Percentiles rank a stretch among this genome's conserved stretches.
phyloP scores from a whole-genome alignment of 1,140 invertebrate species.

The Agrypnia vestita region DNA sequence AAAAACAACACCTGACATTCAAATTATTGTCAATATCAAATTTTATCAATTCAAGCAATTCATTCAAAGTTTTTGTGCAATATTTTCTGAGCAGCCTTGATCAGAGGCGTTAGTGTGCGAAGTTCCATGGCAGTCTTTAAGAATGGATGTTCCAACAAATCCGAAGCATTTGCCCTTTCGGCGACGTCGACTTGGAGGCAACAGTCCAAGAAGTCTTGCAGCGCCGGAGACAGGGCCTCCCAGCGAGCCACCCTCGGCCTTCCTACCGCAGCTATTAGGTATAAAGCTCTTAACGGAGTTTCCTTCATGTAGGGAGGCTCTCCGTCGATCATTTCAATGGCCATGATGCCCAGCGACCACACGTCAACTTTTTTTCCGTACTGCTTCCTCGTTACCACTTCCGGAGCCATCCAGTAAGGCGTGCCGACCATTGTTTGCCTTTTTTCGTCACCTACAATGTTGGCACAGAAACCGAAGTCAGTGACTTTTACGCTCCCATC shows the following conservation, averaged over 20 bases:
- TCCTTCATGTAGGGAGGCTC: slow-evolving; percentile 97
- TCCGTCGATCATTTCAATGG: slow-evolving; percentile 98
- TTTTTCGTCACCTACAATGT: slow-evolving; percentile 93
- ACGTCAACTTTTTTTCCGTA: slow-evolving; percentile 96
- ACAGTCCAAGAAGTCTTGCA: slow-evolving; percentile 90
- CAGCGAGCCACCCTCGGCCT: slow-evolving; percentile 92
- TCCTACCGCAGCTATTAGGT: slow-evolving; percentile 96
- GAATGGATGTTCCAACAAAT: slow-evolving; percentile 92
- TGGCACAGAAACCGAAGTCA: slow-evolving; percentile 98
- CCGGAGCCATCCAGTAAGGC: slow-evolving; percentile 92
- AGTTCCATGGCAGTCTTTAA: slow-evolving; percentile 89
- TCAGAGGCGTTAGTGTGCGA: slow-evolving; percentile 89
- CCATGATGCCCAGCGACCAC: slow-evolving; percentile 98
- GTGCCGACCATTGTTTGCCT: slow-evolving; percentile 97
- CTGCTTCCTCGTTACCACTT: slow-evolving; percentile 89
- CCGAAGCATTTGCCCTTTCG: slow-evolving; percentile 86
- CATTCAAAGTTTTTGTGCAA: slow-evolving; percentile 77
- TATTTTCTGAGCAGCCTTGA: slow-evolving; percentile 89
- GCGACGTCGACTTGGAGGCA: slow-evolving; percentile 96
- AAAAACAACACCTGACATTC: slow-evolving; percentile 16
- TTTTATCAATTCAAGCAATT: not conserved
- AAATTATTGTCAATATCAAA: slow-evolving; percentile 4
- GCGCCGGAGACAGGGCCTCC: slow-evolving; percentile 82
- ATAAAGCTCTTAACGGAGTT: slow-evolving; percentile 93
- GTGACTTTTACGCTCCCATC: slow-evolving; percentile 97